phyloP scores from a whole-genome alignment of 1,140 invertebrate genomes.

The Agrypnia vestita region DNA sequence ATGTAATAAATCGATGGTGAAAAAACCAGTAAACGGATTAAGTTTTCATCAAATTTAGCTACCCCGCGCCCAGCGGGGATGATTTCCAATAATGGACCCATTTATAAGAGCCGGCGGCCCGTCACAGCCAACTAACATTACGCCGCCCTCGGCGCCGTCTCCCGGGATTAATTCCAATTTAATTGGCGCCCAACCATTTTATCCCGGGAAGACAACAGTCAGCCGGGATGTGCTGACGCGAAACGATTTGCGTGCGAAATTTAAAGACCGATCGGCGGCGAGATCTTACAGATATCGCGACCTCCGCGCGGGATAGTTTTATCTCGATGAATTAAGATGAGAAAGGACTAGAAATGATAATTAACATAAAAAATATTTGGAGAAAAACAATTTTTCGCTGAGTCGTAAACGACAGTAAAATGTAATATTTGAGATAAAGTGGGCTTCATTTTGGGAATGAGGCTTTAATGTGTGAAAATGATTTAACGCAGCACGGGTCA shows the following conservation, averaged over 20 bases:
- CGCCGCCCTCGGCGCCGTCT: neutral
- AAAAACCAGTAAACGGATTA: neutral
- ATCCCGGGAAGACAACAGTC: neutral
- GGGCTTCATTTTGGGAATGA: too few species aligned
- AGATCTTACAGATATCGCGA: neutral
- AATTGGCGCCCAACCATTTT: neutral
- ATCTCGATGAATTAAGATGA: neutral
- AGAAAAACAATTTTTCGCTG: too few species aligned
- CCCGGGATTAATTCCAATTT: neutral
- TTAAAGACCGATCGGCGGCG: neutral
- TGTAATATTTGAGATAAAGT: too few species aligned
- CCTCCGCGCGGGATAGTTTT: neutral
- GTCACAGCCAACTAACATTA: too few species aligned
- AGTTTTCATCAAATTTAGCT: neutral
- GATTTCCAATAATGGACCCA: constrained; percentile 1
- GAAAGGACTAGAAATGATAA: too few species aligned
- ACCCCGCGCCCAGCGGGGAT: neutral
- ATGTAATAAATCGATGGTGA: neutral
- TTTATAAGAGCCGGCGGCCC: neutral
- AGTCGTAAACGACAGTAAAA: too few species aligned
- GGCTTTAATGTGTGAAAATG: too few species aligned
- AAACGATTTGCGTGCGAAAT: constrained; percentile 9
- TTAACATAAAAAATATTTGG: too few species aligned
- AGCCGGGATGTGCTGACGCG: constrained; percentile 1
- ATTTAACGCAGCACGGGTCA: too few species aligned